Conservation (phyloP, 2,113 vertebrate species). For the Ginglymostoma cirratum region DNA sequence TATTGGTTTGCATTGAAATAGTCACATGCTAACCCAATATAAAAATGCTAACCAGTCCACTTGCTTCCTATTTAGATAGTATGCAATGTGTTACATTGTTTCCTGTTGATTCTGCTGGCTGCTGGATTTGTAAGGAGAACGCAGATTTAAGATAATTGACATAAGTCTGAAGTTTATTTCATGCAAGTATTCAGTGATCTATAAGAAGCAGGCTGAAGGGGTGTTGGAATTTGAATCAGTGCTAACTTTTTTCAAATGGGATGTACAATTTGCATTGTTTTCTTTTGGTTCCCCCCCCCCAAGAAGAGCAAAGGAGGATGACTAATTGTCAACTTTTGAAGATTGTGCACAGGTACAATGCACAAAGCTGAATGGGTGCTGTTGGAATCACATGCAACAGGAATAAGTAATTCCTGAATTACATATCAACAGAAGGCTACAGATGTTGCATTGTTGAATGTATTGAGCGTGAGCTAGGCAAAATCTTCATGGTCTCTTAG, state of each 20-base stretch:
- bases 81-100: too few relatives aligned
- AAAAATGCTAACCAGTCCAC: too few relatives aligned
- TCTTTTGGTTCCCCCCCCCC: too few relatives aligned
- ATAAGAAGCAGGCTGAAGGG: not conserved
- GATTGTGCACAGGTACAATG: not conserved
- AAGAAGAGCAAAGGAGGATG: not conserved
- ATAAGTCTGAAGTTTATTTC: not conserved
- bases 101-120: too few relatives aligned
- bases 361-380: not conserved
- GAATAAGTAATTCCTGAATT: not conserved
- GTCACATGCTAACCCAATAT: too few relatives aligned
- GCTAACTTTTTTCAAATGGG: not conserved
- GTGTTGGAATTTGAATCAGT: not conserved
- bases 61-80: too few relatives aligned
- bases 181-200: not conserved
- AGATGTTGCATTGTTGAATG: too few relatives aligned
- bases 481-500: too few relatives aligned
- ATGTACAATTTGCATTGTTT: not conserved
- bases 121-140: too few relatives aligned
- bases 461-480: too few relatives aligned
- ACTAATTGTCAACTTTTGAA: not conserved
- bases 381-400: not conserved
- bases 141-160: too few relatives aligned
- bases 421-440: not conserved
- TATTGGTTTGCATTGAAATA: too few relatives aligned